Percentiles rank a stretch among this genome's conserved stretches.
These are phyloP conservation scores for Drosophila anceps DNA, from an alignment of 2,888 invertebrate genomes.

Conservation along the genomic window DNA sequence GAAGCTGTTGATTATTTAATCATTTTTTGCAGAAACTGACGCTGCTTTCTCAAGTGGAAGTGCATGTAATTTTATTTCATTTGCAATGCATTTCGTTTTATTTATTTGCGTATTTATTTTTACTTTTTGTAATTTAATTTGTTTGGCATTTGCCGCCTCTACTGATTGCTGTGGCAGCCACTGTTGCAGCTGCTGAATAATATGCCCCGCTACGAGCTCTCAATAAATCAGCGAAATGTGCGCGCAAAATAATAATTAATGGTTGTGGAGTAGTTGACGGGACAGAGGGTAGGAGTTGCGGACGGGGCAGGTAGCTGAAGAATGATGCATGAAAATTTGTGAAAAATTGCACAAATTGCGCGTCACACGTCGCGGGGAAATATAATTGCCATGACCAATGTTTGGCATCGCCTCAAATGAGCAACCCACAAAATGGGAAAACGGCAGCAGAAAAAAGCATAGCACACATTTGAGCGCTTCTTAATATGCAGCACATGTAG, in stretches of 20 bases:
- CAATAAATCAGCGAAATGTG: conserved; percentile 78
- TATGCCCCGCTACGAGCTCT: conserved; percentile 45
- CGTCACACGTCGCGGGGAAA: conserved; percentile 43
- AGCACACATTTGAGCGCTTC: conserved; percentile 45
- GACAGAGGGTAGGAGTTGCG: background rate
- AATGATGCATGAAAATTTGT: conserved; percentile 75
- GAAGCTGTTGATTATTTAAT: conserved; percentile 75
- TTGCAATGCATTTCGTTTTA: conserved; percentile 60
- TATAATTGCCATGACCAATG: conserved; percentile 63
- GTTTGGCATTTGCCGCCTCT: conserved; percentile 53
- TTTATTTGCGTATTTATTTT: conserved; percentile 36
- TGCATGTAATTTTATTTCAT: conserved; percentile 76
- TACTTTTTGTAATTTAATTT: conserved; percentile 44
- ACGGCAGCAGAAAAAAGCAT: conserved; percentile 4
- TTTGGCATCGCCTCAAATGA: conserved; percentile 59
- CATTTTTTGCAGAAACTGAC: conserved; percentile 54
- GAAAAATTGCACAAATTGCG: conserved; percentile 77
- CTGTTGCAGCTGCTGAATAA: conserved; percentile 42
- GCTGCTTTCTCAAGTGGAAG: conserved; percentile 74
- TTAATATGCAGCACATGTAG: conserved; percentile 83
- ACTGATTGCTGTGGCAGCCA: conserved; percentile 56
- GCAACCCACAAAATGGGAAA: conserved; percentile 28
- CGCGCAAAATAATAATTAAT: conserved; percentile 78
- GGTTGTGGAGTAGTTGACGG: conserved; percentile 3
- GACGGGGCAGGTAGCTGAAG: conserved; percentile 20